Evolutionary conservation across 2,797 vertebrate species (phyloP).

Genomic region (Falco cherrug): DNA sequence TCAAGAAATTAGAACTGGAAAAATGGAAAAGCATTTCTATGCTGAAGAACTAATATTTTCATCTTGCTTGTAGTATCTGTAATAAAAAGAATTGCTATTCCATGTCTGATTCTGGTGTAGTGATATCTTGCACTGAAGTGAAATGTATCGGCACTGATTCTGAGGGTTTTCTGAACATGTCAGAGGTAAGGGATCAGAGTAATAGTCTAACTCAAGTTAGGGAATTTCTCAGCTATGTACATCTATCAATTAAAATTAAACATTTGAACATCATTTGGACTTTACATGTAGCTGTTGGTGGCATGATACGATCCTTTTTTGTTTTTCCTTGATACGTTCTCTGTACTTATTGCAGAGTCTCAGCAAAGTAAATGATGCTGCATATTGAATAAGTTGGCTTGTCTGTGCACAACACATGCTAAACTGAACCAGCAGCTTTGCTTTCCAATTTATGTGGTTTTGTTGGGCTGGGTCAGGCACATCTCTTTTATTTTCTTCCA

Average conservation of each 20-base stretch:
- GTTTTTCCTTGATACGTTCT: neutral
- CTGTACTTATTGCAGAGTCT: neutral
- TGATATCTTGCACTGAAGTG: neutral
- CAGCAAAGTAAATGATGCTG: neutral
- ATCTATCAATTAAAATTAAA: neutral
- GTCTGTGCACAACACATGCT: fast-evolving
- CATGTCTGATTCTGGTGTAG: neutral
- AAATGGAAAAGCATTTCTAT: neutral
- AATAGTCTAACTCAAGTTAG: neutral
- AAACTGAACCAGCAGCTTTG: neutral
- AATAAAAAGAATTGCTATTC: neutral
- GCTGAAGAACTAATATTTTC: neutral
- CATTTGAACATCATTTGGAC: neutral
- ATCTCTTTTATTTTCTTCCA: neutral
- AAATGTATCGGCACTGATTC: neutral
- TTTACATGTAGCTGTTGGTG: neutral
- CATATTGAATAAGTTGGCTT: neutral
- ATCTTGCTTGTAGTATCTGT: neutral
- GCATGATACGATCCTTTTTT: neutral
- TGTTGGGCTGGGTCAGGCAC: neutral
- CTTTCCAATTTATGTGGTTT: neutral
- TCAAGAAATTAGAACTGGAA: neutral
- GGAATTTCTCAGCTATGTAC: neutral
- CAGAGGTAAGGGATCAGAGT: neutral
- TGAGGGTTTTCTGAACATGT: neutral